Evolutionary conservation across 2,113 vertebrate genomes (phyloP), one percentile per base, ranked within the genome.

Genomic region (Crotophaga sulcirostris): DNA sequence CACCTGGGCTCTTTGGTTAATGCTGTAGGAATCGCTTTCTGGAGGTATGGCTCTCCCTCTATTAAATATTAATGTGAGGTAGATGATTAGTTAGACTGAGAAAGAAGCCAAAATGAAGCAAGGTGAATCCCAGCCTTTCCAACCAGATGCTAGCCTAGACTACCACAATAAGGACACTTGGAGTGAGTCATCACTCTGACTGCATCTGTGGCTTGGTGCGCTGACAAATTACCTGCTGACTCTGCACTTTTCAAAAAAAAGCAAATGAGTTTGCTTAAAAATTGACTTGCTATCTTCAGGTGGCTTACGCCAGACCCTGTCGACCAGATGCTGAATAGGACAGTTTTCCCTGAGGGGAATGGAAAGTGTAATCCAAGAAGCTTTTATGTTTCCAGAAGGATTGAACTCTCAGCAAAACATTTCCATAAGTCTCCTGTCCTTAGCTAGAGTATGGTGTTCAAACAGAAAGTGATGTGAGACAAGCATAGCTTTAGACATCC

Each of bases 371-470:
- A 91, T 86, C 51, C 62, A 88, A 70, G 38, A 80, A 89, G 34
- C 34, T 59, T 83, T 88, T 75, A 55, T 79, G 29, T 87, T 93
- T 84, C 69, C 73, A 75, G 60, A 40, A 90, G 49, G 34, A 77
- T 6, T 92, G 92, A 90, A 64, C 66, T 54, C 68, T 92, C 54
- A 14, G 13, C 40, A 92, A 93, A 90, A 64, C 16, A 2, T 88
- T 90, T 92, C 69, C 29, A 2, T 45, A 80, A 81, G n/a, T 55
- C 51, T 94, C 52, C 70, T 62, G 49, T 81, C 88, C 15, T 18
- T 69, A 86, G 38, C 33, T 88, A 58, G n/a, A 64, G 67, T 34
- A 20, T 11, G 70, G 31, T 23, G 16, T 44, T 89, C 73, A 84
- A 75, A 40, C 3, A 88, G 89, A 91, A 92, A 92, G 54, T 58